These are phyloP conservation scores for Salmo trutta DNA, from an alignment of 2,797 vertebrate genomes.

Conservation along the genomic window DNA sequence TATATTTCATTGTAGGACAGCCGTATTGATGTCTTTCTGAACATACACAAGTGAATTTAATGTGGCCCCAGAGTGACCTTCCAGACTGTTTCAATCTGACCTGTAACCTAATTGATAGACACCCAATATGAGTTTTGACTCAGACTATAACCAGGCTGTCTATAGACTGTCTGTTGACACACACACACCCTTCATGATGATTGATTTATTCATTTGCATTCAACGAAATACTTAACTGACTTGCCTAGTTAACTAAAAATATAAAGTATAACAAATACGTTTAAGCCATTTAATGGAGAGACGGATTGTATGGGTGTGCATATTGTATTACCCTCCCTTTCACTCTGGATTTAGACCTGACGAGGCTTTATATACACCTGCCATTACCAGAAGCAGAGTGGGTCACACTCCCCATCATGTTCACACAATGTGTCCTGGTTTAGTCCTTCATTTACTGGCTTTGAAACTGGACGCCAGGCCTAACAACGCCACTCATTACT, in stretches of 20 bases:
- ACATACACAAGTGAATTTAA: neutral
- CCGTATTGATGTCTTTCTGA: neutral
- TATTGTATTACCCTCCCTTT: constrained; percentile 22
- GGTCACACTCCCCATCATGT: constrained; percentile 47
- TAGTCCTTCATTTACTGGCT: constrained; percentile 59
- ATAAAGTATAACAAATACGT: neutral
- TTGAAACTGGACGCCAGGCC: constrained; percentile 42
- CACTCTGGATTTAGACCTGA: constrained; percentile 28
- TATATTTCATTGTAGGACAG: neutral
- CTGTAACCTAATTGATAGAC: neutral
- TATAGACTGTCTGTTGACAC: neutral
- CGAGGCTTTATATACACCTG: constrained; percentile 8
- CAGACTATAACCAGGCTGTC: neutral
- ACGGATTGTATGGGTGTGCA: constrained; percentile 11
- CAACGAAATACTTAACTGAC: neutral
- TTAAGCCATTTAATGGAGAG: constrained; percentile 21
- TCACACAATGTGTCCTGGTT: constrained; percentile 50
- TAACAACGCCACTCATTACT: constrained; percentile 38
- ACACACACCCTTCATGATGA: neutral
- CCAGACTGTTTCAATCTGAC: neutral
- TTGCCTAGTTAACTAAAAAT: neutral
- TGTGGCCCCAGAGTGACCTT: neutral
- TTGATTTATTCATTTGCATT: neutral
- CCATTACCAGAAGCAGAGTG: constrained; percentile 32
- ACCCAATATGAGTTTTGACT: neutral